phyloP scores from a whole-genome alignment of 2,113 vertebrate genomes.

The Microtus oregoni region DNA sequence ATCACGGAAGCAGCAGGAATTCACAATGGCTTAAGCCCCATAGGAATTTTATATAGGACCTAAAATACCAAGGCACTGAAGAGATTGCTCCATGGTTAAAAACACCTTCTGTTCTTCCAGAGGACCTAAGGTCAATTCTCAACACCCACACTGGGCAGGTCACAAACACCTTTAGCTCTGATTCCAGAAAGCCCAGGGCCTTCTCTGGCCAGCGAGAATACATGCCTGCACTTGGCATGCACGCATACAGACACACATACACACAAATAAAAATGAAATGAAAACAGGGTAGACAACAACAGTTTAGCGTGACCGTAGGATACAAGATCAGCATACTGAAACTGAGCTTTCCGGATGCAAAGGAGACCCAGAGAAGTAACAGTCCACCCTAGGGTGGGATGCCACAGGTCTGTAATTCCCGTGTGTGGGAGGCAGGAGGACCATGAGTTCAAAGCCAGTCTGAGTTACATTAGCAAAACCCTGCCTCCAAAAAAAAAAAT shows the following conservation, averaged over 20 bases:
- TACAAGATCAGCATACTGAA: not conserved
- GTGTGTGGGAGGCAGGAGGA: not conserved
- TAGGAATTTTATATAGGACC: not conserved
- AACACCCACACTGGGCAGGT: not conserved
- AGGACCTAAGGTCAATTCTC: not conserved
- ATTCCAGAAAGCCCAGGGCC: not conserved
- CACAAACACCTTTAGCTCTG: not conserved
- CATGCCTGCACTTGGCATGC: not conserved
- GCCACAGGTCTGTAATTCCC: not conserved
- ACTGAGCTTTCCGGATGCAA: not conserved
- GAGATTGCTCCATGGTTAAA: not conserved
- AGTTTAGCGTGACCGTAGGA: not conserved
- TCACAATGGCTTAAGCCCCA: not conserved
- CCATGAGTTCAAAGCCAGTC: not conserved
- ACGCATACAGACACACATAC: not conserved
- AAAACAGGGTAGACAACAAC: not conserved
- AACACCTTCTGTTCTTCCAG: not conserved
- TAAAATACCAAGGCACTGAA: too few species aligned
- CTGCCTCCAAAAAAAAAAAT: not conserved
- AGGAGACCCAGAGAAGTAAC: not conserved
- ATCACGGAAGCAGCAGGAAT: not conserved
- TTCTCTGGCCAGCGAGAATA: not conserved
- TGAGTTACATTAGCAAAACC: not conserved
- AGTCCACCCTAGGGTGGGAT: not conserved
- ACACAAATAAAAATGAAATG: not conserved